Evolutionary conservation across 2,888 invertebrate genomes (phyloP).

Genomic region (Chromoteleia sp.): DNA sequence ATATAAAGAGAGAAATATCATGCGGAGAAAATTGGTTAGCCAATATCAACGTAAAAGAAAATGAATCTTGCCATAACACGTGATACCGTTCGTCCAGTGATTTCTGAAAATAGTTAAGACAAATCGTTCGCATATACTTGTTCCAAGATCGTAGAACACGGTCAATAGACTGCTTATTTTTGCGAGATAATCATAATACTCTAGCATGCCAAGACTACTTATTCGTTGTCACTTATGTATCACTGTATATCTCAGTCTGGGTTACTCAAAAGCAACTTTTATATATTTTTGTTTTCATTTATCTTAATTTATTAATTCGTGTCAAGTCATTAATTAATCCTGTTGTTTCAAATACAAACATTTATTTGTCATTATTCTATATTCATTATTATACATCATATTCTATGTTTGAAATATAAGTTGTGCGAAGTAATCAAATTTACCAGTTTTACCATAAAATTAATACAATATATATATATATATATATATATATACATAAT

Average conservation of each 20-base stretch:
- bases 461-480: too few relatives aligned
- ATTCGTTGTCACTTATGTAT: constrained; percentile 65
- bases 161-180: constrained; percentile 69
- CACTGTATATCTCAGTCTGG: constrained; percentile 54
- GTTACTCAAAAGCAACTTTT: constrained; percentile 54
- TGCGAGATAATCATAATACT: constrained; percentile 68
- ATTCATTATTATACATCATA: too few relatives aligned
- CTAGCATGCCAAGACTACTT: constrained; percentile 68
- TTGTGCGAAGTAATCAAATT: too few relatives aligned
- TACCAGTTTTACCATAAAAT: too few relatives aligned
- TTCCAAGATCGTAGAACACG: constrained; percentile 67
- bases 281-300: constrained; percentile 34
- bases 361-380: too few relatives aligned
- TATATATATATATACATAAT: too few relatives aligned
- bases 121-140: constrained; percentile 73
- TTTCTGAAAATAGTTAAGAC: constrained; percentile 79
- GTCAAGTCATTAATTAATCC: background rate
- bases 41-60: constrained; percentile 11
- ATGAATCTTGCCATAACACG: constrained; percentile 64
- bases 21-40: too few relatives aligned
- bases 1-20: too few relatives aligned
- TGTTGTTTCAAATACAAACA: too few relatives aligned
- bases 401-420: too few relatives aligned
- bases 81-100: constrained; percentile 73
- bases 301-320: constrained; percentile 30